A percentile compares a stretch with the other conserved stretches of the same genome.
phyloP scores from a whole-genome alignment of 2,797 vertebrate species.

The Siniperca obscura region DNA sequence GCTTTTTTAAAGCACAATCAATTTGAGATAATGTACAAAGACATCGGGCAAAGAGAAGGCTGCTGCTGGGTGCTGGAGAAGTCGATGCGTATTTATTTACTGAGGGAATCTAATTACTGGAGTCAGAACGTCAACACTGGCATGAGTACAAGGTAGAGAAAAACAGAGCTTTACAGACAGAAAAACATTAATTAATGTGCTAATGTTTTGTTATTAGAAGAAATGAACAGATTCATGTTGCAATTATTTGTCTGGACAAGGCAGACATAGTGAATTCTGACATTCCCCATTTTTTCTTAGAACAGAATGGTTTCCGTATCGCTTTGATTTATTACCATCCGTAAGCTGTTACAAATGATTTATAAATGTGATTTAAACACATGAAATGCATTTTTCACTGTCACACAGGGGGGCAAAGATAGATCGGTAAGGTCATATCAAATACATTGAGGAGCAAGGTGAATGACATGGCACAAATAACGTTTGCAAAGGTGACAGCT shows the following conservation, averaged over 20 bases:
- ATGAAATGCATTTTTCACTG: constrained; percentile 45
- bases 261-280: constrained; percentile 33
- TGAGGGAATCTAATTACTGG: constrained; percentile 76
- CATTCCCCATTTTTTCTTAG: constrained; percentile 22
- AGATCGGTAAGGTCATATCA: constrained; percentile 43
- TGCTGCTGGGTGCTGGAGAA: constrained; percentile 65
- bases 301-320: constrained; percentile 28
- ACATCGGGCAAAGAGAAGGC: constrained; percentile 69
- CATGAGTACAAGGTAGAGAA: constrained; percentile 40
- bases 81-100: constrained; percentile 77
- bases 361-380: constrained; percentile 51
- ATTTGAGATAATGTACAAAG: constrained; percentile 84
- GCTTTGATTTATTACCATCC: constrained; percentile 55
- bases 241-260: constrained; percentile 41
- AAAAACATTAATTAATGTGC: constrained; percentile 64
- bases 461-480: constrained; percentile 35
- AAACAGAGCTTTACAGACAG: constrained; percentile 51
- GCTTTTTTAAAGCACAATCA: constrained; percentile 84
- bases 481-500: constrained; percentile 62
- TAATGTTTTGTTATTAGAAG: constrained; percentile 66
- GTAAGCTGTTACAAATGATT: constrained; percentile 52
- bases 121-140: constrained; percentile 53
- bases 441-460: constrained; percentile 21
- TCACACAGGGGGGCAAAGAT: constrained; percentile 31
- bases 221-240: constrained; percentile 50